Conservation (phyloP, 2,888 invertebrate genomes). For the Pandemis cinnamomeana region DNA sequence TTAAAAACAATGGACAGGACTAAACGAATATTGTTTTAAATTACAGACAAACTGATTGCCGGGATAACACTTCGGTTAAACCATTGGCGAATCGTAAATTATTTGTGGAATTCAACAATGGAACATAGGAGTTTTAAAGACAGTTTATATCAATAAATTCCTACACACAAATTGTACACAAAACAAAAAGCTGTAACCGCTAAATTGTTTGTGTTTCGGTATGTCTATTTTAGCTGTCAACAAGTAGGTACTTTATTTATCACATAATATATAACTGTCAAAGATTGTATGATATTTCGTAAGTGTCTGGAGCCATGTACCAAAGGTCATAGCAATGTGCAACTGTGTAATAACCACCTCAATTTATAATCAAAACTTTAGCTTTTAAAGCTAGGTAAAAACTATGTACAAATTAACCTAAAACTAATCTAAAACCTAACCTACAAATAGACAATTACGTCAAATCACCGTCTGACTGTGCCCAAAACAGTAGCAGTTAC, state of each 20-base stretch:
- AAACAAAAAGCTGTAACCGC: background rate
- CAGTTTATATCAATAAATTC: background rate
- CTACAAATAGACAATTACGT: no score
- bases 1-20: constrained; percentile 29
- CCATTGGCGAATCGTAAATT: background rate
- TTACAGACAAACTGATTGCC: constrained; percentile 8
- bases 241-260: background rate
- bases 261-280: no score
- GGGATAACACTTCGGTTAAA: background rate
- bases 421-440: no score
- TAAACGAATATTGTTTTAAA: constrained; percentile 21
- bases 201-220: background rate
- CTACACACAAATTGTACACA: background rate
- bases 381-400: no score
- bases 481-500: no score
- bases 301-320: no score
- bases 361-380: no score
- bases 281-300: no score
- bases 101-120: background rate
- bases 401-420: no score
- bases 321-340: no score
- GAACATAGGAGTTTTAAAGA: background rate
- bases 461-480: no score
- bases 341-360: no score
- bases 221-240: background rate